A percentile compares a stretch with the other conserved stretches of the same genome.
Evolutionary conservation across 1,140 invertebrate genomes (phyloP).

Genomic region (Ephestia elutella): DNA sequence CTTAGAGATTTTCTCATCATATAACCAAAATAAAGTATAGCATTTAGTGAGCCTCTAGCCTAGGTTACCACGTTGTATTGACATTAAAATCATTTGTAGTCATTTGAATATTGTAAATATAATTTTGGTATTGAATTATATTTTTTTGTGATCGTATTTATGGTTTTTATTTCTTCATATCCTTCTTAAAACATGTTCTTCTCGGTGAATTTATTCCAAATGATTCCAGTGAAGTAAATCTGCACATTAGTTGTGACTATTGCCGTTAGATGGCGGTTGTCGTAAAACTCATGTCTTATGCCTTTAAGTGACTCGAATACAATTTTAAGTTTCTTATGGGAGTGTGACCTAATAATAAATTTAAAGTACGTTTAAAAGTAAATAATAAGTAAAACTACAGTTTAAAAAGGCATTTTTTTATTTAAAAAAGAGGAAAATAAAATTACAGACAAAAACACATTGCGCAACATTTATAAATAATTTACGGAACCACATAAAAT

Average conservation of each 20-base stretch:
- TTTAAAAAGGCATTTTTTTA: constrained; percentile 52
- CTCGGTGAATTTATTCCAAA: too few relatives aligned
- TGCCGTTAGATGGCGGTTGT: too few relatives aligned
- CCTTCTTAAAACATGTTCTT: too few relatives aligned
- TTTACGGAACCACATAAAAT: constrained; percentile 47
- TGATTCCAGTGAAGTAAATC: too few relatives aligned
- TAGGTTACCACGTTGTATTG: constrained; percentile 17
- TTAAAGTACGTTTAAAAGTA: too few relatives aligned
- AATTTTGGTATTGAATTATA: constrained; percentile 20
- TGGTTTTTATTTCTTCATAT: constrained; percentile 8
- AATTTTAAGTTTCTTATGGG: too few relatives aligned
- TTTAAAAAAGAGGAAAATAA: constrained; percentile 52
- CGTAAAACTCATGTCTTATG: too few relatives aligned
- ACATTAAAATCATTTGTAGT: constrained; percentile 14
- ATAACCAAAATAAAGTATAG: not conserved
- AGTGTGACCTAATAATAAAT: too few relatives aligned
- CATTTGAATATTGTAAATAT: constrained; percentile 19
- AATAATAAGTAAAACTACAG: constrained; percentile 17
- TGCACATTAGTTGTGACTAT: too few relatives aligned
- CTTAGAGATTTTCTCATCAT: not conserved
- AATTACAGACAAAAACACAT: constrained; percentile 59
- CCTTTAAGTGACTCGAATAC: too few relatives aligned
- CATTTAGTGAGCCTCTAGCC: constrained; percentile 3
- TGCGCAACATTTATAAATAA: constrained; percentile 65
- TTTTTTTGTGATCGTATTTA: constrained; percentile 19